phyloP scores from a whole-genome alignment of 2,113 vertebrate species.

The Pseudorectes ferrugineus region DNA sequence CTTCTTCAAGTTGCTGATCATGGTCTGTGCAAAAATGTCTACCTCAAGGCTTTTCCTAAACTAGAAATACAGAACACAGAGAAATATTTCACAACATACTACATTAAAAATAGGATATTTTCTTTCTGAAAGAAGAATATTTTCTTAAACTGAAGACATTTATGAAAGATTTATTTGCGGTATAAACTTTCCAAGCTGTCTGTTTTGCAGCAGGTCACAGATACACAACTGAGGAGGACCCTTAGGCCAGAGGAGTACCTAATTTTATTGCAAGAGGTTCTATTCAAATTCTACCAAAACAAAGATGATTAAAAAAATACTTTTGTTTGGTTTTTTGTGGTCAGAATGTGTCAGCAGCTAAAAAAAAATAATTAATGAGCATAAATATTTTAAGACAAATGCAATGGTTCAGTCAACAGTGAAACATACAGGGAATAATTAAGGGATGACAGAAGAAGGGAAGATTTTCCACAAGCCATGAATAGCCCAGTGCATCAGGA shows the following conservation, averaged over 20 bases:
- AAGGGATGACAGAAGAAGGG: neutral
- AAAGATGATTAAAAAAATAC: neutral
- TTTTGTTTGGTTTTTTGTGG: neutral
- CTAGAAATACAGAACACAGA: neutral
- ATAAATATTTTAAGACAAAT: neutral
- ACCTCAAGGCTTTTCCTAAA: neutral
- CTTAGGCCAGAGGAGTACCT: neutral
- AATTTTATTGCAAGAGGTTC: neutral
- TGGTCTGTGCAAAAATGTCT: neutral
- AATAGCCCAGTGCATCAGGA: neutral
- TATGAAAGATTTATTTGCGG: neutral
- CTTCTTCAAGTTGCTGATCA: neutral
- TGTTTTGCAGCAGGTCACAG: neutral
- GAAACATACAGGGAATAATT: neutral
- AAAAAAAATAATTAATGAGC: neutral
- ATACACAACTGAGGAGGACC: neutral
- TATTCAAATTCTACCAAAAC: neutral
- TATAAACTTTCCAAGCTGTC: neutral
- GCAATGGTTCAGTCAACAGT: neutral
- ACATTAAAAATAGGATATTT: neutral
- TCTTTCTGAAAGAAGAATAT: neutral
- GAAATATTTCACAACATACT: neutral
- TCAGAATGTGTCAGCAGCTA: neutral
- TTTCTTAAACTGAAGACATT: neutral
- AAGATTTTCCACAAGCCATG: neutral